phyloP scores from a whole-genome alignment of 1,140 invertebrate genomes.

The Macrostomum lignano region DNA sequence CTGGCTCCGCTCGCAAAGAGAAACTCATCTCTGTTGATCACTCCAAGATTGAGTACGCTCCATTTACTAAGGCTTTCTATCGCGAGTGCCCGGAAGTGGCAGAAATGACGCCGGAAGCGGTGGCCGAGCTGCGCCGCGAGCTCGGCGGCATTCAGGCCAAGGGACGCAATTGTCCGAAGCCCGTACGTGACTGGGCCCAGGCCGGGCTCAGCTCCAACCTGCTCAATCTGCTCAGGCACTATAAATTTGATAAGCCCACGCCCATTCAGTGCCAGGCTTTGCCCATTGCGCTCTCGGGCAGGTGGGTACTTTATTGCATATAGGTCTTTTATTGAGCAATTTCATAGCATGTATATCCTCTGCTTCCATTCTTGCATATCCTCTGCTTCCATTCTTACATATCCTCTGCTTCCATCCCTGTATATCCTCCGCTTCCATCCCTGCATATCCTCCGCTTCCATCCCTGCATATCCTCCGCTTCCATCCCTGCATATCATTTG shows the following conservation, averaged over 20 bases:
- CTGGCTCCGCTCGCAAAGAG: too few relatives aligned
- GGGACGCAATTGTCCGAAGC: conserved; percentile 61
- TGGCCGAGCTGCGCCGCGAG: conserved; percentile 39
- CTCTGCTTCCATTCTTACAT: too few relatives aligned
- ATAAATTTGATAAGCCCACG: conserved; percentile 80
- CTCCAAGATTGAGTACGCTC: conserved; percentile 36
- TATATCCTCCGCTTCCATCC: too few relatives aligned
- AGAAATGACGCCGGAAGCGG: conserved; percentile 52
- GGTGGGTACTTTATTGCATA: too few relatives aligned
- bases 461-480: too few relatives aligned
- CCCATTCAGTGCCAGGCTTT: conserved; percentile 94
- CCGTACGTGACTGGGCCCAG: conserved; percentile 86
- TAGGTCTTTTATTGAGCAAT: too few relatives aligned
- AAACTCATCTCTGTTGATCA: conserved; percentile 27
- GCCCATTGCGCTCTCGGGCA: conserved; percentile 84
- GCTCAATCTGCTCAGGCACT: conserved; percentile 62
- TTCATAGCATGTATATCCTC: too few relatives aligned
- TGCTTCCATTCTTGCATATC: too few relatives aligned
- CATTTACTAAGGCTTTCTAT: conserved; percentile 83
- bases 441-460: too few relatives aligned
- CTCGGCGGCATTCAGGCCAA: conserved; percentile 36
- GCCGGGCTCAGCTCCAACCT: conserved; percentile 88
- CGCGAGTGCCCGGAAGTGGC: conserved; percentile 66
- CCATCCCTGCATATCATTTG: too few relatives aligned
- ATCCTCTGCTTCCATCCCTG: too few relatives aligned